phyloP scores from a whole-genome alignment of 2,888 invertebrate species.

The Drosophila fulvimacula region DNA sequence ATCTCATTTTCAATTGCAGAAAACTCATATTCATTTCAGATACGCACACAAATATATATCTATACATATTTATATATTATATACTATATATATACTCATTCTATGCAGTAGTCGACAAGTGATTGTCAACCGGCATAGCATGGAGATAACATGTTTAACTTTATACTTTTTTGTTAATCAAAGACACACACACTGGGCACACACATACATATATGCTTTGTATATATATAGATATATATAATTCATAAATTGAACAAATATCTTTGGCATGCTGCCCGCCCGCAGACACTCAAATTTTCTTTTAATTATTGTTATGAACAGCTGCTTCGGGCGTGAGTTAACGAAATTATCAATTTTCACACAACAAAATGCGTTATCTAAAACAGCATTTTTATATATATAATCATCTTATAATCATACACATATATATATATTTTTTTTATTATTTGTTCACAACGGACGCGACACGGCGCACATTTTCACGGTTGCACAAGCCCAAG shows the following conservation, averaged over 20 bases:
- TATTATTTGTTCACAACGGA: constrained; percentile 28
- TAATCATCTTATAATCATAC: constrained; percentile 16
- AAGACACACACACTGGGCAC: background rate
- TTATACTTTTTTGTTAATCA: background rate
- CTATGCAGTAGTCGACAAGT: background rate
- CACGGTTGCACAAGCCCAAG: constrained; percentile 82
- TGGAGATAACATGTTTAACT: constrained; percentile 3
- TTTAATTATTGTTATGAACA: background rate
- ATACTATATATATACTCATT: background rate
- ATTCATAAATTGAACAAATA: constrained; percentile 47
- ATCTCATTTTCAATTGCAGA: constrained; percentile 11
- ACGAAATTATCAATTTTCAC: constrained; percentile 6
- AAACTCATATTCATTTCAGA: constrained; percentile 11
- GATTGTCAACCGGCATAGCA: background rate
- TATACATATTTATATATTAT: background rate
- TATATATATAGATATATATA: constrained; percentile 46
- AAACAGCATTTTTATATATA: constrained; percentile 24
- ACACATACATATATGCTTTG: constrained; percentile 6
- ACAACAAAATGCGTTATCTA: constrained; percentile 12
- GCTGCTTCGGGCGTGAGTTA: constrained; percentile 6
- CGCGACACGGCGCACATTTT: constrained; percentile 81
- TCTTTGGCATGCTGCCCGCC: constrained; percentile 42
- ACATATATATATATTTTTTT: constrained; percentile 12
- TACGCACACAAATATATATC: background rate
- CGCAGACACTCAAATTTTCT: constrained; percentile 5